Evolutionary conservation across 2,888 invertebrate genomes (phyloP), one percentile per base, ranked within the genome.

Genomic region (Cryptocephalus primarius): DNA sequence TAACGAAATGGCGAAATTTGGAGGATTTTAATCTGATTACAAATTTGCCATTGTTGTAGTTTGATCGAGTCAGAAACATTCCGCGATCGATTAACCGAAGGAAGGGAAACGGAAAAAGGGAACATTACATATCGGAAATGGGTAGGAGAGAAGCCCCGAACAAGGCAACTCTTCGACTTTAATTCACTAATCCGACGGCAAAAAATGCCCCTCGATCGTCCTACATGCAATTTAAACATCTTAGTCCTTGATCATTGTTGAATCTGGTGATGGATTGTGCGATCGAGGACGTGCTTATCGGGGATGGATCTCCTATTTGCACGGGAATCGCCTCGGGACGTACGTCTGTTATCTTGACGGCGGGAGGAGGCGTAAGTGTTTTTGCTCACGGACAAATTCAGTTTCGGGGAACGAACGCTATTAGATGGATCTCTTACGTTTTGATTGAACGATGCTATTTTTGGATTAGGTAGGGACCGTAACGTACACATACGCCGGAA

Each of bases 151-250:
- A 6, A 4, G 4, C 12, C 36, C 36, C 36, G 36, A 36, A 12
- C 36, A 36, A 11, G 36, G 11, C 22, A 22, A 36, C 36, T 36
- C 11, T 36, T 4, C 36, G 36, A 36, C 56, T 61, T 61, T 60
- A 62, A 61, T 62, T 60, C 57, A 56, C 56, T 63, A 62, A 62
- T 61, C 59, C 53, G 42, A 48, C 43, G 48, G 57, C 55, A 60
- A 59, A 60, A 60, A 61, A 51, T 53, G 54, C 51, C 54, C 55
- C 4, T 11, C 36, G n/a, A 36, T 56, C 58, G 59, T 59, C 61
- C 59, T 61, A 61, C 63, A 62, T 60, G 61, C 59, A 61, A 62
- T 62, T 61, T 60, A 56, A 61, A 58, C 62, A 61, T 62, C 60
- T 61, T 58, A 56, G 62, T 60, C 60, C 56, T 50, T 56, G 59